phyloP scores from a whole-genome alignment of 2,113 vertebrate genomes.

The Chlorodrepanis virens region DNA sequence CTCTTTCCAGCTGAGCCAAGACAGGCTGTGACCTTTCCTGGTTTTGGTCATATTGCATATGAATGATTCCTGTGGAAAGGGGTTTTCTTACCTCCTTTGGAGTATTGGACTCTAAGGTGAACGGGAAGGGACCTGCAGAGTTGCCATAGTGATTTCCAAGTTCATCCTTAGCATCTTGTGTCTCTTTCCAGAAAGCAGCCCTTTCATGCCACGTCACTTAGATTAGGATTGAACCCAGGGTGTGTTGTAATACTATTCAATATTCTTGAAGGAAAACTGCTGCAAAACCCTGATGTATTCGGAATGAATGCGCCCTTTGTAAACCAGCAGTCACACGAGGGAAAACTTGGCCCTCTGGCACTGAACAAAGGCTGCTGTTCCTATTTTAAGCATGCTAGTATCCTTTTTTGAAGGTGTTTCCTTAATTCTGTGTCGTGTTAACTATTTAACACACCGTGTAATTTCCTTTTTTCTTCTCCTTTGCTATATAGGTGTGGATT shows the following conservation, averaged over 20 bases:
- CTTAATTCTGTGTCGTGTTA: neutral
- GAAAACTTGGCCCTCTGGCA: neutral
- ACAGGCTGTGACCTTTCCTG: neutral
- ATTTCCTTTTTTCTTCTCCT: neutral
- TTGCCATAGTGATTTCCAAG: constrained; percentile 30
- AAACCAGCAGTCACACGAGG: neutral
- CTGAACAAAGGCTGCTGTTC: neutral
- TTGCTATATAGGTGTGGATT: neutral
- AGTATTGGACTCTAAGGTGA: neutral
- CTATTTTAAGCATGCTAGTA: neutral
- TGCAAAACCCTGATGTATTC: neutral
- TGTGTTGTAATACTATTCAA: constrained; percentile 38
- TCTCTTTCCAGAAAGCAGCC: neutral
- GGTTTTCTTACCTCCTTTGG: neutral
- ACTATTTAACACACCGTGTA: neutral
- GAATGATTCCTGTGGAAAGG: neutral
- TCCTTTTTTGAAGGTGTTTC: neutral
- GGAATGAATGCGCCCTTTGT: constrained; percentile 19
- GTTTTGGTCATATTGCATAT: neutral
- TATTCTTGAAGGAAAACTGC: constrained; percentile 11
- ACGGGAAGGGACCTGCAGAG: neutral
- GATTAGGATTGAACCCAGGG: neutral
- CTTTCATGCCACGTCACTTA: neutral
- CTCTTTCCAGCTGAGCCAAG: neutral
- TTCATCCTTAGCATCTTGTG: neutral